Evolutionary conservation across 2,888 invertebrate species (phyloP).

Genomic region (Byasa hedistus): DNA sequence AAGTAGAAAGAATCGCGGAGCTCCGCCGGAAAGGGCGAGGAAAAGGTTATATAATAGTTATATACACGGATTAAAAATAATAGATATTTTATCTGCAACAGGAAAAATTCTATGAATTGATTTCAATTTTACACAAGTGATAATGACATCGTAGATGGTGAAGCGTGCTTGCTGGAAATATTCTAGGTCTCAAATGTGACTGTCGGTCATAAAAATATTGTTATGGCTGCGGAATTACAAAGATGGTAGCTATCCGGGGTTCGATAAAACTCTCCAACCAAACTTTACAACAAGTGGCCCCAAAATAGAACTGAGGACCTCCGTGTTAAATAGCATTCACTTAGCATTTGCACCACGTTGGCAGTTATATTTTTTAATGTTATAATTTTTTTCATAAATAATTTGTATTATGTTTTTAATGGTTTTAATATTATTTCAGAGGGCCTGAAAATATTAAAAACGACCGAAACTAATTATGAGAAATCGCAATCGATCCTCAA

Average conservation of each 20-base stretch:
- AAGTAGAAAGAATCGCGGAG: constrained; percentile 68
- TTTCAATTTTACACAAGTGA: background rate
- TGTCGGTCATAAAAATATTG: background rate
- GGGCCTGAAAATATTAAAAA: constrained; percentile 67
- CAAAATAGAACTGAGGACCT: background rate
- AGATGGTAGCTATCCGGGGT: background rate
- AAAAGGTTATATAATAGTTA: constrained; percentile 55
- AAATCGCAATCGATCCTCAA: constrained; percentile 66
- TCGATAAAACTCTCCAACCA: background rate
- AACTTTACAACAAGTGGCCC: background rate
- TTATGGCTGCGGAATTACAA: background rate
- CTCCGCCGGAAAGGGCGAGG: constrained; percentile 66
- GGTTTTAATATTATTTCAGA: constrained; percentile 53
- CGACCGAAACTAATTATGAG: constrained; percentile 43
- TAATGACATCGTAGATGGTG: background rate
- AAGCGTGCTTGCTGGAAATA: background rate
- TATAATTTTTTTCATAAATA: too few species aligned
- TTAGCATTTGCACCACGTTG: background rate
- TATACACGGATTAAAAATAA: too few species aligned
- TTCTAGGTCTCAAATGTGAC: background rate
- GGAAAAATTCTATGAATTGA: too few species aligned
- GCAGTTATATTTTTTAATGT: background rate
- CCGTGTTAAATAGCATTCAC: background rate
- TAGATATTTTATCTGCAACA: too few species aligned
- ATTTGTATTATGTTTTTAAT: background rate